phyloP scores from a whole-genome alignment of 2,113 vertebrate genomes.

The Gulo gulo region DNA sequence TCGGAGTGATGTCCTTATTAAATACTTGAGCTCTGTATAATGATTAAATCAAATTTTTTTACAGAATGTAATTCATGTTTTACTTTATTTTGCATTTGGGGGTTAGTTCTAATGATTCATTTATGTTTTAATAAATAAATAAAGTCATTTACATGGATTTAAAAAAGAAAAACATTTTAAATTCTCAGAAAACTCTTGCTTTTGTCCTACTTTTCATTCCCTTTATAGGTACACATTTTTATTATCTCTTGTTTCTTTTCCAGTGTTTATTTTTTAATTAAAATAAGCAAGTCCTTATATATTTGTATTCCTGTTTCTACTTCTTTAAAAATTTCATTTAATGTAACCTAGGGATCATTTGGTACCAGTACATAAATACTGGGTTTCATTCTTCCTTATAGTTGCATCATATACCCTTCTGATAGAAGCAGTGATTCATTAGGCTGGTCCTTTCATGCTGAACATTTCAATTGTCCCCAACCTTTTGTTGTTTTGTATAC shows the following conservation, averaged over 20 bases:
- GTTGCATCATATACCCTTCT: neutral
- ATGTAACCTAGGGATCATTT: neutral
- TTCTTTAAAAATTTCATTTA: neutral
- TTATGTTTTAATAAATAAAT: conserved; percentile 21
- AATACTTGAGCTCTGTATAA: neutral
- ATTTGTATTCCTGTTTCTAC: neutral
- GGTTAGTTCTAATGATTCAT: neutral
- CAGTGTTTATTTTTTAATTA: neutral
- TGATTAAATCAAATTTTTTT: neutral
- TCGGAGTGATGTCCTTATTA: neutral
- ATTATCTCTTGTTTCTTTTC: neutral
- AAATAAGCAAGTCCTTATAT: neutral
- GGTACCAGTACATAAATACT: neutral
- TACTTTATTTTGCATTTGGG: conserved; percentile 2
- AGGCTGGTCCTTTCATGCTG: neutral
- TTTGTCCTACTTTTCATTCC: neutral
- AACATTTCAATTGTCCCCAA: neutral
- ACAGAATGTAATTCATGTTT: neutral
- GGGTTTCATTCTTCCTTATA: neutral
- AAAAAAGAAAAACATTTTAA: conserved; percentile 11
- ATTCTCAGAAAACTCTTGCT: neutral
- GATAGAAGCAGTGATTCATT: neutral
- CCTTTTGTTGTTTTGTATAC: neutral
- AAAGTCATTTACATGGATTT: neutral
- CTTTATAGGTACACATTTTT: neutral